Percentiles rank a stretch among this genome's conserved stretches.
Evolutionary conservation across 2,888 invertebrate genomes (phyloP).

Genomic region (Andrena marginata): DNA sequence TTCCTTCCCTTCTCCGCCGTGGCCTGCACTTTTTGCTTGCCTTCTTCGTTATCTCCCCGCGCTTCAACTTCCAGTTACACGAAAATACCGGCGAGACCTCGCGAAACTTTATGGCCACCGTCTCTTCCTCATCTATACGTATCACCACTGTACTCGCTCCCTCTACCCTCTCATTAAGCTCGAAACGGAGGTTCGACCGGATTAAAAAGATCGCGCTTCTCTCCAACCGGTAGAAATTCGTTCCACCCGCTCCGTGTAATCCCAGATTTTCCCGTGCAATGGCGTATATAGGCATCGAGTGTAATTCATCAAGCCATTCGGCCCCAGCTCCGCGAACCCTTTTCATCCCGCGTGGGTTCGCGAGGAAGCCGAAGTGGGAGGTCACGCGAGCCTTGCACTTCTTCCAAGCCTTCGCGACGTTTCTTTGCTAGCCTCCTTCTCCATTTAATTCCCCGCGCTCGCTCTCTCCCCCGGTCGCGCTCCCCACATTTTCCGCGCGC

Average conservation of each 20-base stretch:
- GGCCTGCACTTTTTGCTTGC: background rate
- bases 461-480: constrained; percentile 13
- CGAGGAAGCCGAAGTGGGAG: background rate
- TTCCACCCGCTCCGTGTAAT: constrained; percentile 2
- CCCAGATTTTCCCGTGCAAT: constrained; percentile 20
- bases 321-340: background rate
- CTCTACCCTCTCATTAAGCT: background rate
- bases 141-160: background rate
- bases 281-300: background rate
- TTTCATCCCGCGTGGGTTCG: background rate
- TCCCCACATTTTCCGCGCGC: constrained; percentile 8
- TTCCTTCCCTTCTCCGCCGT: constrained; percentile 15
- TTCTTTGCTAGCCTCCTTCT: constrained; percentile 41
- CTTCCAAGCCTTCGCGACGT: constrained; percentile 8
- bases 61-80: constrained; percentile 9
- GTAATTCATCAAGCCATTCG: constrained; percentile 25
- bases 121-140: constrained; percentile 7
- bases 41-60: constrained; percentile 20
- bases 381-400: background rate
- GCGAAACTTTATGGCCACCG: constrained; percentile 9
- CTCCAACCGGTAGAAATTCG: constrained; percentile 1
- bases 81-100: constrained; percentile 28
- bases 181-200: background rate
- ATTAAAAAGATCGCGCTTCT: constrained; percentile 8
- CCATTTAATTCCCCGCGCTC: constrained; percentile 29